Conservation (phyloP, 2,113 vertebrate genomes). For the Megaceryle torquata region DNA sequence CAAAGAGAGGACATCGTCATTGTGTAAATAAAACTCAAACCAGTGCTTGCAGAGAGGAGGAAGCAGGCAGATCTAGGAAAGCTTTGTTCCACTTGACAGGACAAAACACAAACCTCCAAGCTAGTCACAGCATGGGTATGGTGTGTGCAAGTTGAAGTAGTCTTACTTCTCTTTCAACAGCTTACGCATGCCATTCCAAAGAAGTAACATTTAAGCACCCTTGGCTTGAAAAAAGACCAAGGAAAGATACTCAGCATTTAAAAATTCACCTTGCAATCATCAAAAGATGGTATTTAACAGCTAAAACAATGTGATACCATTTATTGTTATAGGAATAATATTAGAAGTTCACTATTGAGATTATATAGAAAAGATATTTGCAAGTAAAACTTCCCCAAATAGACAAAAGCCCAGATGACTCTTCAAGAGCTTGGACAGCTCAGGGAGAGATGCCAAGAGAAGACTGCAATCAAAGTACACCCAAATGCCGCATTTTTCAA, state of each 20-base stretch:
- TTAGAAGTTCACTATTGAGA: neutral
- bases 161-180: neutral
- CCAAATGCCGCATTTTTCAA: neutral
- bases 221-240: neutral
- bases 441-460: neutral
- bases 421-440: neutral
- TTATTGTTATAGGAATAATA: neutral
- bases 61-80: neutral
- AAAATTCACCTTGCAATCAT: neutral
- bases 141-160: neutral
- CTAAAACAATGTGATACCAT: neutral
- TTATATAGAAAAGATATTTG: neutral
- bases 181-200: neutral
- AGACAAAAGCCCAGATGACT: neutral
- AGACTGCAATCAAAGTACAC: neutral
- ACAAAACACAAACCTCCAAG: neutral
- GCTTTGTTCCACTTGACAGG: neutral
- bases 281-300: neutral
- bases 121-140: neutral
- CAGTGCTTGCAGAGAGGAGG: neutral
- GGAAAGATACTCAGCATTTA: neutral
- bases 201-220: neutral
- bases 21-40: accelerated
- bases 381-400: neutral
- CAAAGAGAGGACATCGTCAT: neutral